Evolutionary conservation across 2,113 vertebrate genomes (phyloP), one percentile per base, ranked within the genome.

Genomic region (Hippocampus barbouri): DNA sequence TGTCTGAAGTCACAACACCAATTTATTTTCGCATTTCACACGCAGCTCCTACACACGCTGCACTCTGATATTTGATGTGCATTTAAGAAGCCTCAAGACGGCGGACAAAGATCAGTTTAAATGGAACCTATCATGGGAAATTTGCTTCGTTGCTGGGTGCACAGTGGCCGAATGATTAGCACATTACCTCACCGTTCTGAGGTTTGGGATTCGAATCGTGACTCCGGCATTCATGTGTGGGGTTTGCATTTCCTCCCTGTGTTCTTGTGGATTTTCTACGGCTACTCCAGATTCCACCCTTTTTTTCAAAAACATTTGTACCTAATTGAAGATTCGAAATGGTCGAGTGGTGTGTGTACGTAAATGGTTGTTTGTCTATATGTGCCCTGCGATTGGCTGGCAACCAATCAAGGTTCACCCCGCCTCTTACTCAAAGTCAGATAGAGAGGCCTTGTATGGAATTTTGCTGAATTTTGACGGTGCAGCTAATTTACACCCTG

Each of bases 21-120:
- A 79, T 77, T 60, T 67, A 68, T 79, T 85, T 85, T 76, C 41
- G n/a, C 76, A 49, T 40, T 75, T 66, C 68, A 67, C 69, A 79
- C 66, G n/a, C 27, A 8, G 25, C 71, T 71, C 75, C 75, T 38
- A 70, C 72, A 69, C 68, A 23, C 72, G 3, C 71, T 49, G 72
- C 70, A 65, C 34, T 60, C 49, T 47, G 11, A 0, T 11, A 8
- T 18, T 54, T 75, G 15, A 4, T 5, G 25, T 41, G 41, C 70
- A 51, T 38, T 38, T 15, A 1, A 38, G 18, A 34, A 7, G 23
- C 8, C n/a, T 25, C 1, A 14, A 1, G 56, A 9, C 4, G 30
- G 30, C 25, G 56, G 25, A 21, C 2, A 64, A 62, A 70, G n/a
- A 20, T 63, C 5, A 70, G 23, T 40, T 67, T 69, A 73, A 25